Base-by-base conservation (phyloP, 2,797 vertebrate species). In the Lepus townsendii region DNA sequence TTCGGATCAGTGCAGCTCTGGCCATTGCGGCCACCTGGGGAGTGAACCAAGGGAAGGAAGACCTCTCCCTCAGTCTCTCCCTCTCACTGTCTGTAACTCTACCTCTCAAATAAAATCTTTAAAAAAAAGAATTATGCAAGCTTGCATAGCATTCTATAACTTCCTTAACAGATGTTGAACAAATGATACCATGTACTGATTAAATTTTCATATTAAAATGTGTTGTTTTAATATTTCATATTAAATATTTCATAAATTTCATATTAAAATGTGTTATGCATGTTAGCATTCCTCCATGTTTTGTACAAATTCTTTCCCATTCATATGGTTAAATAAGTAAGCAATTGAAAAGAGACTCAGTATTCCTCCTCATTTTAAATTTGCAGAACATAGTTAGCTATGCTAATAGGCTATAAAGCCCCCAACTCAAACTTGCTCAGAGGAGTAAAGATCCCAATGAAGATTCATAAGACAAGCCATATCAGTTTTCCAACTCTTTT, bases 91-190 rank as follows among this genome's bases (percentile, higher is more conserved):
- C 42, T 47, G 7, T 42, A 47, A 47, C 42, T 42, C 42, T 47
- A 9, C 42, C 42, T 47, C 42, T 47, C 42, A 47, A 47, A 47
- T 47, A 9, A 47, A 2, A 47, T 47, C 42, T 47, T 42, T 47
- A 47, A 47, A 47, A 47, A 42, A 42, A 47, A 47, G 6, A 73
- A 60, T 85, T 75, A 75, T 30, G 9, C 10, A 62, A 69, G 10
- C 26, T 75, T 47, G 3, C 73, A 68, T 73, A 80, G 11, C 10
- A 89, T 30, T 73, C 50, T 89, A 17, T 75, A 68, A 62, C 4
- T 89, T 88, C 57, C 84, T 85, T 65, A 79, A 79, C 6, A n/a
- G 50, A 57, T 79, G 57, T 78, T 88, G n/a, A 88, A 26, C 22
- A 57, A 79, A 75, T 66, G 24, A 73, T 90, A 30, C 3, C 75